These are phyloP conservation scores for Drosophila cracens DNA, from an alignment of 2,888 invertebrate genomes.

Conservation along the genomic window DNA sequence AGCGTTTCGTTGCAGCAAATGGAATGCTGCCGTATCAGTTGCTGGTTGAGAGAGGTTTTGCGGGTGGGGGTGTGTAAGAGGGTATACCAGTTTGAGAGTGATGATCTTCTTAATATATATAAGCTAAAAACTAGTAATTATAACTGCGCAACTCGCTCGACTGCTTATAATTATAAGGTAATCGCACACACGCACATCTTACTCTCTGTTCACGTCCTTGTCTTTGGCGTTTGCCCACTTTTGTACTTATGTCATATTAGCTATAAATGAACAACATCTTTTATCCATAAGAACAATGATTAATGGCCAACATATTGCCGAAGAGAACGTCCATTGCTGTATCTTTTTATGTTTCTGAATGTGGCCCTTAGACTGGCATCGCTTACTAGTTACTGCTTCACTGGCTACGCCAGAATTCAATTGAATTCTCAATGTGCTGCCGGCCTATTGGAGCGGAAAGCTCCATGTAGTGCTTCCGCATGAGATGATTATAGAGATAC, in stretches of 20 bases:
- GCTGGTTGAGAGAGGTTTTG: neutral
- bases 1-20: conserved; percentile 57
- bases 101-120: conserved; percentile 81
- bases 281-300: conserved; percentile 67
- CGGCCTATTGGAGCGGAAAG: conserved; percentile 77
- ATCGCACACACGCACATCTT: conserved; percentile 16
- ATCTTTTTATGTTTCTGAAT: conserved; percentile 17
- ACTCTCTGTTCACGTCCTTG: conserved; percentile 39
- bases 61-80: neutral
- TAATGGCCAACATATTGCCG: conserved; percentile 64
- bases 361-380: conserved; percentile 43
- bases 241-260: conserved; percentile 81
- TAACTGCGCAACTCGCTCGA: conserved; percentile 70
- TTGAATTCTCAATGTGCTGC: conserved; percentile 65
- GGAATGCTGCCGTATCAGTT: conserved; percentile 77
- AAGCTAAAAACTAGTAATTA: conserved; percentile 79
- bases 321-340: conserved; percentile 22
- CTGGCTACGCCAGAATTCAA: conserved; percentile 48
- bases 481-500: conserved; percentile 13
- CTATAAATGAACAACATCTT: conserved; percentile 73
- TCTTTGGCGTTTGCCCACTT: conserved; percentile 72
- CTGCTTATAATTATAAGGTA: conserved; percentile 77
- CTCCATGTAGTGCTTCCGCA: conserved; percentile 63
- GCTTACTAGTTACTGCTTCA: conserved; percentile 69
- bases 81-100: conserved; percentile 64